Base-by-base conservation (phyloP, 1,140 invertebrate genomes). In the Drosophila kohkoa region DNA sequence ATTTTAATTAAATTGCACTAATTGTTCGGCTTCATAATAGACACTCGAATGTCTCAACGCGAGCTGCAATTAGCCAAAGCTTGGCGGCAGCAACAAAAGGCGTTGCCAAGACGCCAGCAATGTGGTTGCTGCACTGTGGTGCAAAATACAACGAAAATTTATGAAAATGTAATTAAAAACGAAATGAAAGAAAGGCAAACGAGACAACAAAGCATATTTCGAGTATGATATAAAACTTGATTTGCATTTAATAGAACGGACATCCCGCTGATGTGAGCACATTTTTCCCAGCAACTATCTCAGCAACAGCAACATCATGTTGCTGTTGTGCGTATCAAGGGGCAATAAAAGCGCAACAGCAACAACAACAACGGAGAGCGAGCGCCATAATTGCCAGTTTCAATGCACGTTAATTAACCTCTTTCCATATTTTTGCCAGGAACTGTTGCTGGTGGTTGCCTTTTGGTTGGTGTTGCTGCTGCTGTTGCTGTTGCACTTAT, bases 401-500 rank as follows among this genome's bases (percentile, higher is more conserved):
- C 87, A 87, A 82, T 90, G 87, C 79, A 82, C 87, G 87, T 90
- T 90, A 90, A 90, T 90, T 90, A 90, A 90, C 86, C 86, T 90
- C 86, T 90, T 90, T 90, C 79, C 85, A 87, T 87, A 81, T 80
- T 85, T 87, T 75, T 67, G 69, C 76, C 71, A 68, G 59, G 38
- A 52, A 69, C 62, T 74, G 77, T 69, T 75, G 65, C 48, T 63
- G 64, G 64, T 63, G 64, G 64, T 13, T 51, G 60, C 25, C 63
- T 16, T 11, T 5, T 16, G 46, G 54, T 5, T 20, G 51, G 38
- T 57, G 62, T 13, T 78, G 55, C 11, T 64, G 66, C 51, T 68
- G 52, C 30, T 59, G 51, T 7, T 60, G 64, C 11, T 74, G 59
- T 28, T 55, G 60, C 20, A 69, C 58, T 70, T 64, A 64, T 63